Percentiles rank a stretch among this genome's conserved stretches.
phyloP scores from a whole-genome alignment of 2,113 vertebrate genomes.

The Butorides virescens region DNA sequence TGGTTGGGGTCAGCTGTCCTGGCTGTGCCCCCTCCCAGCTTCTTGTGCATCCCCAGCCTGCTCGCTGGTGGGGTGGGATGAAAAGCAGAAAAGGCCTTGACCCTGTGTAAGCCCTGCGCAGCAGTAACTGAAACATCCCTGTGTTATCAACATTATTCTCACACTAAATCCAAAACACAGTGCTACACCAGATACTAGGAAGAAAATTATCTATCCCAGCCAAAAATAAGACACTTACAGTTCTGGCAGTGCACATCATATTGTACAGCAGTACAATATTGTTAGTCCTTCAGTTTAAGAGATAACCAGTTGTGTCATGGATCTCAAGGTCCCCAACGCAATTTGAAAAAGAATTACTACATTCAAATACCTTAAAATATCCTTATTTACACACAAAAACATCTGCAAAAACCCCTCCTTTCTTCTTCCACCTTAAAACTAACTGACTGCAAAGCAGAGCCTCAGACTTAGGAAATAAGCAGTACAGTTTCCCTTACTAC shows the following conservation, averaged over 20 bases:
- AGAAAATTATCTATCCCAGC: not conserved
- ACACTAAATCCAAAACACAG: too few relatives aligned
- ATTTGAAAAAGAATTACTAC: not conserved
- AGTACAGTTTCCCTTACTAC: not conserved
- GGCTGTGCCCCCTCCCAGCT: too few relatives aligned
- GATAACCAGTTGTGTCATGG: not conserved
- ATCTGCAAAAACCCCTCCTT: not conserved
- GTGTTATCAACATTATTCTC: not conserved
- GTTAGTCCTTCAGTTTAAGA: not conserved
- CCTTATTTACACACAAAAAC: not conserved
- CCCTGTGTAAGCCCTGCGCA: too few relatives aligned
- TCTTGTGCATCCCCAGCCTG: too few relatives aligned
- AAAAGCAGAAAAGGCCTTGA: too few relatives aligned
- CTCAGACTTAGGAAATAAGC: not conserved
- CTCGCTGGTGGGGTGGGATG: too few relatives aligned
- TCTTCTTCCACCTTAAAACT: not conserved
- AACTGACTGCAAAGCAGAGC: not conserved
- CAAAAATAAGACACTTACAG: not conserved
- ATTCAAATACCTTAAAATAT: not conserved
- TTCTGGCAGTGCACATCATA: not conserved
- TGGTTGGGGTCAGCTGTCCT: too few relatives aligned
- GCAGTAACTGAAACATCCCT: not conserved
- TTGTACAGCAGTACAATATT: not conserved
- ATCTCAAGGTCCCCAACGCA: not conserved
- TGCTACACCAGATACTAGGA: too few relatives aligned